Percentiles rank a stretch among this genome's conserved stretches.
Evolutionary conservation across 2,113 vertebrate genomes (phyloP).

Genomic region (Brachypodius melanocephalos): DNA sequence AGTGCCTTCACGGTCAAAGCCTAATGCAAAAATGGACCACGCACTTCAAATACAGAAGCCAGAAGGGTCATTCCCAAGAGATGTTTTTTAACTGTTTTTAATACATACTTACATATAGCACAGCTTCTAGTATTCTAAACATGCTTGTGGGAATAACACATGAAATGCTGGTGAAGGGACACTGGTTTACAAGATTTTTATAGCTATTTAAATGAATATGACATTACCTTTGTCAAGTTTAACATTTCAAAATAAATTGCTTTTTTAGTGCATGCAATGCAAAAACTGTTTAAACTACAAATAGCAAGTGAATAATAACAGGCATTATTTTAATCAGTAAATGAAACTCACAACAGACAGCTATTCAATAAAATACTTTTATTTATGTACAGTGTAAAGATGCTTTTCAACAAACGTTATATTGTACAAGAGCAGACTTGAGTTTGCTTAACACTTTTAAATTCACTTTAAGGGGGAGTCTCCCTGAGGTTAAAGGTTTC

Average conservation of each 20-base stretch:
- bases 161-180: background rate
- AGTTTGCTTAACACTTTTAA: background rate
- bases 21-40: background rate
- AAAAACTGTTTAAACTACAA: background rate
- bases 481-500: conserved; percentile 23
- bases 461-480: background rate
- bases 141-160: background rate
- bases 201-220: background rate
- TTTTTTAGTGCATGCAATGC: background rate
- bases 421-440: background rate
- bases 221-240: background rate
- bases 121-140: background rate
- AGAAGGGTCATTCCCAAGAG: background rate
- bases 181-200: background rate
- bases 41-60: background rate
- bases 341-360: background rate
- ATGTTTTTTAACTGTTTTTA: background rate
- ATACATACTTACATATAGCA: background rate
- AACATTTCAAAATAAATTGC: background rate
- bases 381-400: conserved; percentile 9
- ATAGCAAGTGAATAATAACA: background rate
- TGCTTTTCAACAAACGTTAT: background rate
- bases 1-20: background rate
- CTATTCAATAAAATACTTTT: conserved; percentile 36
- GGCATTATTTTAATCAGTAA: background rate